Evolutionary conservation across 2,888 invertebrate genomes (phyloP), one percentile per base, ranked within the genome.

Genomic region (Athripsodes cinereus): DNA sequence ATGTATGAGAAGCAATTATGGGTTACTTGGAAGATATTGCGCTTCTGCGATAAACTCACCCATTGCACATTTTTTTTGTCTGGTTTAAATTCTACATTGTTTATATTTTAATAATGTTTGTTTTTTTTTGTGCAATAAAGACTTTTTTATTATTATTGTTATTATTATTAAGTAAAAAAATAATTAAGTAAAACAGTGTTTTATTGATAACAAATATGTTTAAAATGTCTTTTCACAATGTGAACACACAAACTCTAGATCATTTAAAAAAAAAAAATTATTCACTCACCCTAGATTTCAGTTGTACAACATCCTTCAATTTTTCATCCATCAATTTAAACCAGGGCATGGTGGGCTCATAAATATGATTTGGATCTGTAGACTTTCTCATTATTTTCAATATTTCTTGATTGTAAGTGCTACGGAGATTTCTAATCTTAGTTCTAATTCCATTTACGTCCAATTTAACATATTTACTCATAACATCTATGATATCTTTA

Each of bases 391-490:
- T 22, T 11, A 59, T 61, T 46, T 61, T 61, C 13, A 22, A 21
- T 11, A 61, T 40, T 53, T 61, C 61, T n/a, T 58, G 55, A n/a
- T 13, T 16, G 31, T 58, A 61, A n/a, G 58, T 61, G 18, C 40
- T 44, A 11, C 61, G 49, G 18, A 61, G 49, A 35, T 51, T 58
- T 48, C 52, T 61, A 18, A 61, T 58, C 48, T 60, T 61, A n/a
- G 22, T 49, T 53, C 52, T 58, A 6, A 61, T 48, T 35, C 52
- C 46, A 22, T 51, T 44, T 26, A 60, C 48, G 34, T 58, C 58
- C 20, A 55, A 26, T 16, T 46, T 52, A 5, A 55, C 22, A 19
- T 52, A 55, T 21, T 55, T 55, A 22, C 40, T 59, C 35, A 55
- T 19, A 19, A 48, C 48, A 3, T 52, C 10, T 6, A 40, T 26